Base-by-base conservation (phyloP, 2,888 invertebrate species). In the Hydraecia micacea region DNA sequence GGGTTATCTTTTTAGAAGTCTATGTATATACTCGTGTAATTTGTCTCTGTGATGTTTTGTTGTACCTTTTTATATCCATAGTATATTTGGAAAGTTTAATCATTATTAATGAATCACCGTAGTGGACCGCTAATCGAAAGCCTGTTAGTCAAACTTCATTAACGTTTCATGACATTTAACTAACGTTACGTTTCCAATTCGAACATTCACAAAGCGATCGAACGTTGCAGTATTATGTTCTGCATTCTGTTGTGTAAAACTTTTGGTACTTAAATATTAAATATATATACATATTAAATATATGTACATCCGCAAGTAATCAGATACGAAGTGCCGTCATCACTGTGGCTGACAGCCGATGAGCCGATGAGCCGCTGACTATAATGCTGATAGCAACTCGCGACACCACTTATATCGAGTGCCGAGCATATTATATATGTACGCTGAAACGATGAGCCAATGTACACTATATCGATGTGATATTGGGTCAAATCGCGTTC, bases 101-200 rank as follows among this genome's bases (percentile, higher is more conserved):
- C 21, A 7, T 25, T 32, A 32, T 25, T 5, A 42, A 36, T 28
- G 1, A 36, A 55, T 28, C 3, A 5, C 5, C 13, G 2, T 3
- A 25, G 21, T 21, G 28, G 18, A 9, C n/a, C 7, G 39, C 25
- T 52, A 9, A 52, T 62, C 42, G 49, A 49, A 52, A 25, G 18
- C 32, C n/a, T 18, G 13, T 77, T 28, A 36, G 11, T 74, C n/a
- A 9, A 62, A n/a, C 21, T 55, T 76, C 55, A 63, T 74, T 28
- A 52, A 18, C 1, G 28, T 63, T 74, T 28, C 52, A 71, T 55
- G 28, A 18, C 25, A 42, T 52, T 73, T 42, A 15, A 52, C 62
- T 18, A 58, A 42, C 28, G 21, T 81, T 49, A 73, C 42, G 15
- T 60, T 52, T 18, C 21, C 36, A 58, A 46, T 11, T 32, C 28